Evolutionary conservation across 1,140 invertebrate species (phyloP), one percentile per base, ranked within the genome.

Genomic region (Bathynomus jamesi): DNA sequence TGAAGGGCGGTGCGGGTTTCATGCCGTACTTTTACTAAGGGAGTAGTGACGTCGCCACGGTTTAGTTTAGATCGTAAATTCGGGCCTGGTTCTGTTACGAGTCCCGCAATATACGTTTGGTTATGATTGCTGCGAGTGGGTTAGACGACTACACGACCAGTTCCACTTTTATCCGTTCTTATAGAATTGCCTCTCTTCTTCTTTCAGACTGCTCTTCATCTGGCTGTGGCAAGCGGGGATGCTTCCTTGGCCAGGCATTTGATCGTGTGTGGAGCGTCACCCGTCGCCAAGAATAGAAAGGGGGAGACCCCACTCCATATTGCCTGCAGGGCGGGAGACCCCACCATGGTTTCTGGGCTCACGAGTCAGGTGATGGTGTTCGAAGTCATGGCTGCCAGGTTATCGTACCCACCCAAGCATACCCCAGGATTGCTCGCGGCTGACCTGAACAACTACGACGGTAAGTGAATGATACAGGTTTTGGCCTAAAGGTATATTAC

Each of bases 201-300:
- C n/a, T 64, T 2, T 61, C 69, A 78, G 77, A 78, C 77, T 40
- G 86, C 91, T 0, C 84, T 96, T 28, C 93, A 95, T 81, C 87
- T 91, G 76, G 91, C 92, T 21, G 88, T 92, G 29, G 87, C 89
- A 78, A 83, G 82, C 31, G 83, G 87, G 25, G 88, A 92, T 78
- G 81, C 87, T 30, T 82, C 84, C 13, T 81, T 91, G 62, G 82
- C 88, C 24, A 82, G 85, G 62, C 89, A 87, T 79, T 82, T 93
- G 67, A 79, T 91, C 4, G 71, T 78, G 11, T 90, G 89, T 78
- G 84, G 86, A 13, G 82, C 84, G 28, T 75, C 78, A 28, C 80
- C 88, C 7, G 83, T 83, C 77, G 76, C 82, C 32, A 82, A 85
- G 70, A 89, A 86, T 69, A 90, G 88, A 79, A 85, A 85, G 4